Percentiles rank a stretch among this genome's conserved stretches.
Evolutionary conservation across 2,797 vertebrate species (phyloP).

Genomic region (Onychomys arenicola): DNA sequence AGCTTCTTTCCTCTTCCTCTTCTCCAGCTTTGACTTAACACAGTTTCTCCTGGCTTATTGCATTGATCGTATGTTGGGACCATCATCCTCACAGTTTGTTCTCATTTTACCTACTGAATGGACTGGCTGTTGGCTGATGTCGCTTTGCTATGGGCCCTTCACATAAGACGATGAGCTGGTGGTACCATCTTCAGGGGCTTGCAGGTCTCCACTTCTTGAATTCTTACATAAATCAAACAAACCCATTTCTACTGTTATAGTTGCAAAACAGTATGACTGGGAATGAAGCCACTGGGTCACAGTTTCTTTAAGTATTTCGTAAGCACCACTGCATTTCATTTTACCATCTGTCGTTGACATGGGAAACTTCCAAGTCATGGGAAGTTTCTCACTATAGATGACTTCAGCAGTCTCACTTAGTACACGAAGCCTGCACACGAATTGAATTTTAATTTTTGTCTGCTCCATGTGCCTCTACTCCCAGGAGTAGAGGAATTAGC

Average conservation of each 20-base stretch:
- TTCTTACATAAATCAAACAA: background rate
- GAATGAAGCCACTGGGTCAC: background rate
- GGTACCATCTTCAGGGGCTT: background rate
- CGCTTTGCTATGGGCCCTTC: background rate
- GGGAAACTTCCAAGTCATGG: background rate
- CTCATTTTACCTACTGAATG: background rate
- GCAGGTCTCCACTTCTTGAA: background rate
- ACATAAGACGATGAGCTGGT: background rate
- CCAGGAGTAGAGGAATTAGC: background rate
- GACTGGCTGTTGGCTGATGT: background rate
- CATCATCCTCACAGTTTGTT: background rate
- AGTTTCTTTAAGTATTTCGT: background rate
- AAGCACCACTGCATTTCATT: background rate
- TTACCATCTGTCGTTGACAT: background rate
- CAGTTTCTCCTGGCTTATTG: conserved; percentile 10
- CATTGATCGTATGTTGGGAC: background rate
- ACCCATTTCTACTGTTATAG: background rate
- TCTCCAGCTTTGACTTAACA: background rate
- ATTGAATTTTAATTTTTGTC: conserved; percentile 43
- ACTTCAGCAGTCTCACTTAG: background rate
- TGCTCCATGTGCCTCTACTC: background rate
- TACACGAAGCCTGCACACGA: background rate
- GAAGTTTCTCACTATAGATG: background rate
- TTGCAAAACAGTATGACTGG: background rate
- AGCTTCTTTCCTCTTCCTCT: background rate